phyloP scores from a whole-genome alignment of 2,113 vertebrate species.

The Tyrannus savana region DNA sequence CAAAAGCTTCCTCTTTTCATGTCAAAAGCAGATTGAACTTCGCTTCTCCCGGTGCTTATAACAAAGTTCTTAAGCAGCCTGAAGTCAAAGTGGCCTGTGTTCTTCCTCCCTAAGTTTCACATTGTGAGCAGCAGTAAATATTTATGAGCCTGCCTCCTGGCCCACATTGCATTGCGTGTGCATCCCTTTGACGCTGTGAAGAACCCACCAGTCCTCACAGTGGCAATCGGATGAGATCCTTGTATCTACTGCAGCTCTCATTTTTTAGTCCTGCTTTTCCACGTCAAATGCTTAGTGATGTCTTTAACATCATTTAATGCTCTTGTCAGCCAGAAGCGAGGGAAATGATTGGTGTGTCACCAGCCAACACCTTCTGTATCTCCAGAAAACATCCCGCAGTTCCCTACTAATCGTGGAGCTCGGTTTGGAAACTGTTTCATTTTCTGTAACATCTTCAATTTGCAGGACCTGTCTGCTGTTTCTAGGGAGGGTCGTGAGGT shows the following conservation, averaged over 20 bases:
- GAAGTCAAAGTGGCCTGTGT: not conserved
- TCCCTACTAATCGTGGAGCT: not conserved
- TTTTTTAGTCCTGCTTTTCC: not conserved
- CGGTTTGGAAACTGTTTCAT: not conserved
- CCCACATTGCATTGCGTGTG: rapidly evolving
- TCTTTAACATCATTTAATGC: not conserved
- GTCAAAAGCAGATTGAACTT: not conserved
- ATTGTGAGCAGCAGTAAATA: not conserved
- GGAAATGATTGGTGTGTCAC: not conserved
- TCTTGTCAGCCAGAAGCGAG: not conserved
- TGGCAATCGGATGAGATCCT: not conserved
- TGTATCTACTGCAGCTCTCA: not conserved
- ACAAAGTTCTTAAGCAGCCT: not conserved
- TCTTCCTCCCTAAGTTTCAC: not conserved
- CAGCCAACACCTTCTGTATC: not conserved
- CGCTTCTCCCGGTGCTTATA: not conserved
- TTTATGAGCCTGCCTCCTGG: not conserved
- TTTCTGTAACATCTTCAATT: constrained; percentile 12
- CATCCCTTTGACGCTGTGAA: not conserved
- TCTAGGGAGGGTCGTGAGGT: not conserved
- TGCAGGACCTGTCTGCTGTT: not conserved
- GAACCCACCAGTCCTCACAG: not conserved
- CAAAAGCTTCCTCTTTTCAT: not conserved
- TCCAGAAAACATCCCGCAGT: not conserved
- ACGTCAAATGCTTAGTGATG: not conserved